These are phyloP conservation scores for Tanypteryx hageni DNA, from an alignment of 2,888 invertebrate genomes.

Conservation along the genomic window DNA sequence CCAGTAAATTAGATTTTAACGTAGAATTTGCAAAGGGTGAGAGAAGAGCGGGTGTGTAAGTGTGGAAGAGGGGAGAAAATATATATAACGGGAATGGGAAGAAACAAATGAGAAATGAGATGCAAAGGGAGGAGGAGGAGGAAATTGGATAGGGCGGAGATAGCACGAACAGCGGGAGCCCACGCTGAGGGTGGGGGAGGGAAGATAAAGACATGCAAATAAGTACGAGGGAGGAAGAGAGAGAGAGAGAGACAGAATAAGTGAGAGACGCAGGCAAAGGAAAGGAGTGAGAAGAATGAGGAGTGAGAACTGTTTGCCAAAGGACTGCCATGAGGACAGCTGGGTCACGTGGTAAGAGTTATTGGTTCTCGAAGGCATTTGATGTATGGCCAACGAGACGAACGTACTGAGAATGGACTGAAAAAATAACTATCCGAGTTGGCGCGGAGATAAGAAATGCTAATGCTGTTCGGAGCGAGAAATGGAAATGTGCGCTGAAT, in stretches of 20 bases:
- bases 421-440: not conserved
- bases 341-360: slow-evolving; percentile 1
- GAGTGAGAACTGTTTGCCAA: not conserved
- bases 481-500: slow-evolving; percentile 20
- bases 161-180: slow-evolving; percentile 27
- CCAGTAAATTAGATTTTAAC: slow-evolving; percentile 57
- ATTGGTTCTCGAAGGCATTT: not conserved
- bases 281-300: not conserved
- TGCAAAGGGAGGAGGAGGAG: slow-evolving; percentile 32
- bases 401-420: not conserved
- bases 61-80: slow-evolving; percentile 20
- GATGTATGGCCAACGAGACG: not conserved
- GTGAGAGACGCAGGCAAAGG: not conserved
- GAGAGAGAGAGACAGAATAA: not conserved
- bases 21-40: slow-evolving; percentile 53
- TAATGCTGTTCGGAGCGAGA: not conserved
- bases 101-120: slow-evolving; percentile 47
- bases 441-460: slow-evolving; percentile 14
- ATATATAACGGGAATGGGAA: slow-evolving; percentile 52
- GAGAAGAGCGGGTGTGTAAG: slow-evolving; percentile 5
- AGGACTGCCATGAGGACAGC: not conserved
- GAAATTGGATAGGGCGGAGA: slow-evolving; percentile 63
- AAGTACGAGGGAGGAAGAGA: not conserved
- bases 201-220: slow-evolving; percentile 48
- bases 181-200: slow-evolving; percentile 14